Evolutionary conservation across 2,888 invertebrate species (phyloP).

Genomic region (Coremacera marginata): DNA sequence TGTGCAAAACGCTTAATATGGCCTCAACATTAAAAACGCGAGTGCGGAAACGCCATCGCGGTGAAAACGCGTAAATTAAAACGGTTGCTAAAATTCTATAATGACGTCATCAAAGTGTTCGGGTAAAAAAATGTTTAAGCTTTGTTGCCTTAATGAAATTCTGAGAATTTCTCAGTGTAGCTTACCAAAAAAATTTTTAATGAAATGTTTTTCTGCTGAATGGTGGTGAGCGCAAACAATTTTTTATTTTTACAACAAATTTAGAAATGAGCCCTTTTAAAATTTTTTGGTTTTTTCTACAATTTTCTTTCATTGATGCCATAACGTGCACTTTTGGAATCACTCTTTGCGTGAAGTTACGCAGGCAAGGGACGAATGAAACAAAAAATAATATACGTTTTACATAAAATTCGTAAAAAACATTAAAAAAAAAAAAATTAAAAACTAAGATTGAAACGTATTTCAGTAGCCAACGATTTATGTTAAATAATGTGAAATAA

Average conservation of each 20-base stretch:
- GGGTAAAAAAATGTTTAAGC: too few species aligned
- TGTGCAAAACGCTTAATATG: too few species aligned
- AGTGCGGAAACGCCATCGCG: too few species aligned
- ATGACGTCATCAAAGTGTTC: too few species aligned
- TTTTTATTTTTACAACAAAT: not conserved
- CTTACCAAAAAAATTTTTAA: not conserved
- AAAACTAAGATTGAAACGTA: conserved; percentile 50
- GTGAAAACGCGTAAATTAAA: too few species aligned
- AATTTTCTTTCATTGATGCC: not conserved
- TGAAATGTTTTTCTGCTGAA: not conserved
- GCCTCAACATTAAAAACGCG: too few species aligned
- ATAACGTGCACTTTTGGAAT: not conserved
- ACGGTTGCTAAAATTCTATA: too few species aligned
- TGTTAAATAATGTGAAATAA: conserved; percentile 60
- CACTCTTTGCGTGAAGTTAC: not conserved
- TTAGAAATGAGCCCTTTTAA: not conserved
- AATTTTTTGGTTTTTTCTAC: not conserved
- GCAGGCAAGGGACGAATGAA: not conserved
- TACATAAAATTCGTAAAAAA: not conserved
- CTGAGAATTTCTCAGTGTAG: conserved; percentile 6
- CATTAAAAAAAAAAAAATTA: not conserved
- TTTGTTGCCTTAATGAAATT: too few species aligned
- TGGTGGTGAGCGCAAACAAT: not conserved
- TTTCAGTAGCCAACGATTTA: conserved; percentile 65
- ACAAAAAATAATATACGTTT: not conserved